Conservation (phyloP, 2,797 vertebrate genomes). For the Hapalemur alaotrensis region DNA sequence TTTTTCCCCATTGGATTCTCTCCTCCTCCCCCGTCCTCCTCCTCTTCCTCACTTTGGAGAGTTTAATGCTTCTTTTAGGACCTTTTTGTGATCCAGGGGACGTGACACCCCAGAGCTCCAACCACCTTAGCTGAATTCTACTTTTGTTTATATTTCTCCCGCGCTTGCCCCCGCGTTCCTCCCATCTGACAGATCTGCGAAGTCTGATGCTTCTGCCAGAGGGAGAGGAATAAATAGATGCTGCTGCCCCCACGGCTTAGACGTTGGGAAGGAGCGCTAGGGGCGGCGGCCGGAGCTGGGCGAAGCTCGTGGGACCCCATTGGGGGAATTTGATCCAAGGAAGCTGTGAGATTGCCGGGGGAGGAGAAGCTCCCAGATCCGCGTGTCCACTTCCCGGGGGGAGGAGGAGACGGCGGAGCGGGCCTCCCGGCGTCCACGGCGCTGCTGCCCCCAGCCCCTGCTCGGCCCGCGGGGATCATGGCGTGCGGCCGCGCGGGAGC, state of each 20-base stretch:
- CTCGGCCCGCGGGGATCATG: constrained; percentile 49
- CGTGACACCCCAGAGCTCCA: neutral
- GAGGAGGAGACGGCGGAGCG: constrained; percentile 7
- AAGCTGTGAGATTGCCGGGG: constrained; percentile 7
- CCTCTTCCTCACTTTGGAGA: neutral
- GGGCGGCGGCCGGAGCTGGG: constrained; percentile 15
- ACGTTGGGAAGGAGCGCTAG: neutral
- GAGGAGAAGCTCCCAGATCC: constrained; percentile 24
- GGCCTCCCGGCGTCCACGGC: neutral
- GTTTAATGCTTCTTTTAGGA: neutral
- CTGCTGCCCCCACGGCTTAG: constrained; percentile 36
- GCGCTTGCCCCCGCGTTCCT: neutral
- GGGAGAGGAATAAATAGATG: constrained; percentile 61
- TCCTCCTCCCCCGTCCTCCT: too few relatives aligned
- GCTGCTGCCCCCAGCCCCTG: neutral
- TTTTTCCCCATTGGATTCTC: neutral
- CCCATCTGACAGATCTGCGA: constrained; percentile 14
- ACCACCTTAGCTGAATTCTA: neutral
- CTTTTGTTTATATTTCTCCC: constrained; percentile 24
- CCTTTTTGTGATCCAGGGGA: neutral
- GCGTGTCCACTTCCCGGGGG: neutral
- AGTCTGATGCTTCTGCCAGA: constrained; percentile 37
- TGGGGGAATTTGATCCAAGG: constrained; percentile 51
- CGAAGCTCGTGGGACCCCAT: constrained; percentile 55
- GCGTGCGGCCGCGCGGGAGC: neutral